Evolutionary conservation across 1,140 invertebrate species (phyloP).

Genomic region (Plutomurus gul): DNA sequence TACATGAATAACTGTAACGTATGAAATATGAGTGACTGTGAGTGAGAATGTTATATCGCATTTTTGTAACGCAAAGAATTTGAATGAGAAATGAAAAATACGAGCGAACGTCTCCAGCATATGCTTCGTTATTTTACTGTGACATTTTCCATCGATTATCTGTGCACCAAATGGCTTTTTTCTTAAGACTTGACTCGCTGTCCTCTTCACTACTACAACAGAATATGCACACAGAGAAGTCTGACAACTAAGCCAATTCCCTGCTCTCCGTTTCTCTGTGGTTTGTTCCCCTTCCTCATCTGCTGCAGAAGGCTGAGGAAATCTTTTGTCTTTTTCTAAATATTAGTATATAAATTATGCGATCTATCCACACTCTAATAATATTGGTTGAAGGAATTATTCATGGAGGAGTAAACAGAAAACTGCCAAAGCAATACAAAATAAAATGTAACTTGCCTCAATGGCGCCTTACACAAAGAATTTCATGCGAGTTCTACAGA

Average conservation of each 20-base stretch:
- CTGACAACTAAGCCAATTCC: not conserved
- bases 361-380: no score
- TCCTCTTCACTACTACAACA: not conserved
- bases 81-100: conserved; percentile 7
- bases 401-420: no score
- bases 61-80: not conserved
- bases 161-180: not conserved
- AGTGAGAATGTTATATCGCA: not conserved
- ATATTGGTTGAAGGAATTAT: no score
- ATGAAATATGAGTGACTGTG: not conserved
- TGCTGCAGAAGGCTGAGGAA: no score
- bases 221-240: no score
- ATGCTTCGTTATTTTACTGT: conserved; percentile 20
- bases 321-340: not conserved
- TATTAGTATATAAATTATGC: not conserved
- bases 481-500: no score
- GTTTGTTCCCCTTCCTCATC: no score
- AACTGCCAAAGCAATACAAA: no score
- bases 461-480: no score
- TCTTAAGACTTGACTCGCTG: conserved; percentile 2
- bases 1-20: not conserved
- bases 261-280: not conserved
- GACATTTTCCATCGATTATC: conserved; percentile 13
- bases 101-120: not conserved
- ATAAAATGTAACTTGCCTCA: no score